Evolutionary conservation across 2,888 invertebrate species (phyloP).

Genomic region (Thysanoteuthis rhombus): DNA sequence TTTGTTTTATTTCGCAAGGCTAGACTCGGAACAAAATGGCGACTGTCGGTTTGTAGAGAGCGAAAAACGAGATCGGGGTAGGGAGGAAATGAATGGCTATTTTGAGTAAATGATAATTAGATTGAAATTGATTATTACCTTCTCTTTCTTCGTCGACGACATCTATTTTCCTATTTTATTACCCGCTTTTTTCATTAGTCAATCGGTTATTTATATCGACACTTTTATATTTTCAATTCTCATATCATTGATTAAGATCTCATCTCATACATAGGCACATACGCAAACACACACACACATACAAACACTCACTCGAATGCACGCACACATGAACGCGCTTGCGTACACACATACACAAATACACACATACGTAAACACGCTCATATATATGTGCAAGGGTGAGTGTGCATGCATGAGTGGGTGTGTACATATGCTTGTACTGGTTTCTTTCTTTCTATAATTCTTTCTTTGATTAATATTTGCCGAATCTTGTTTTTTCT

Average conservation of each 20-base stretch:
- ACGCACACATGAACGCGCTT: not conserved
- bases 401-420: no score
- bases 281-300: not conserved
- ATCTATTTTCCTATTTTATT: not conserved
- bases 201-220: not conserved
- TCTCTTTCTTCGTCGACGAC: not conserved
- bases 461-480: no score
- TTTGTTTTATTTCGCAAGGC: not conserved
- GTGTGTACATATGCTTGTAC: no score
- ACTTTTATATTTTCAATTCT: not conserved
- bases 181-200: not conserved
- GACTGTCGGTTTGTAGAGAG: not conserved
- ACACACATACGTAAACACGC: not conserved
- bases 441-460: no score
- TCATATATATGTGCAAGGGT: not conserved
- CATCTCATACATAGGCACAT: not conserved
- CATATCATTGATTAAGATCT: not conserved
- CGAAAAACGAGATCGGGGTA: not conserved
- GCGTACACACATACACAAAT: not conserved
- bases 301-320: not conserved
- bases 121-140: not conserved
- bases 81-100: not conserved
- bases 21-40: not conserved
- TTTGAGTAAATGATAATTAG: not conserved
- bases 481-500: no score